A percentile compares a stretch with the other conserved stretches of the same genome.
phyloP scores from a whole-genome alignment of 2,797 vertebrate genomes.

The Forpus xanthops region DNA sequence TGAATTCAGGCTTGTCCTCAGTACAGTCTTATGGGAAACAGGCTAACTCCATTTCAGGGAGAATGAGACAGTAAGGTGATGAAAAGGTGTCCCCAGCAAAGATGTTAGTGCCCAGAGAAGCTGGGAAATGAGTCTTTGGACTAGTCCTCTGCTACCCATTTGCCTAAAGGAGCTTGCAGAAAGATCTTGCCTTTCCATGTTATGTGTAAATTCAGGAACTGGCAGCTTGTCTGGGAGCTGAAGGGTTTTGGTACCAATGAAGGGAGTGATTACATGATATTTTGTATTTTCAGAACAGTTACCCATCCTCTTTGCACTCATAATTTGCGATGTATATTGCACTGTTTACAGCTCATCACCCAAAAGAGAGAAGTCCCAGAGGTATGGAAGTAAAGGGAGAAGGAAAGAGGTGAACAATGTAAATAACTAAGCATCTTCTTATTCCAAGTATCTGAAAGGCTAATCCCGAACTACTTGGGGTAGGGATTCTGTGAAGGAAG shows the following conservation, averaged over 20 bases:
- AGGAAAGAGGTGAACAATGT: not conserved
- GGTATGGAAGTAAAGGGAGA: not conserved
- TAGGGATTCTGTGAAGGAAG: not conserved
- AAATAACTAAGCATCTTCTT: not conserved
- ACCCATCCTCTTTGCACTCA: not conserved
- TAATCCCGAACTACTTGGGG: not conserved
- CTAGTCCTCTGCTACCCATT: not conserved
- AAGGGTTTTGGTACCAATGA: not conserved
- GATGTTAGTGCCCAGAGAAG: not conserved
- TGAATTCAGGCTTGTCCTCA: not conserved
- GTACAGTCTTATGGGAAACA: not conserved
- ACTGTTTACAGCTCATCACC: not conserved
- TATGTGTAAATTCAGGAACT: not conserved
- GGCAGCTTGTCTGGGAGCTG: not conserved
- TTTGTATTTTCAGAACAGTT: slow-evolving; percentile 9
- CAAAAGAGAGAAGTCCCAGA: not conserved
- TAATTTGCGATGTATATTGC: not conserved
- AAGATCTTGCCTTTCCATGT: not conserved
- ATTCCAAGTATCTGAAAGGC: not conserved
- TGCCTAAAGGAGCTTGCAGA: not conserved
- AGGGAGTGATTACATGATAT: not conserved
- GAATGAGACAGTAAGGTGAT: not conserved
- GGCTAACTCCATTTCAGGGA: not conserved
- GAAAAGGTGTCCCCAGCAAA: not conserved
- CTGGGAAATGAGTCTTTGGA: not conserved